A percentile compares a stretch with the other conserved stretches of the same genome.
phyloP scores from a whole-genome alignment of 2,797 vertebrate genomes.

The Leucoraja ocellata region DNA sequence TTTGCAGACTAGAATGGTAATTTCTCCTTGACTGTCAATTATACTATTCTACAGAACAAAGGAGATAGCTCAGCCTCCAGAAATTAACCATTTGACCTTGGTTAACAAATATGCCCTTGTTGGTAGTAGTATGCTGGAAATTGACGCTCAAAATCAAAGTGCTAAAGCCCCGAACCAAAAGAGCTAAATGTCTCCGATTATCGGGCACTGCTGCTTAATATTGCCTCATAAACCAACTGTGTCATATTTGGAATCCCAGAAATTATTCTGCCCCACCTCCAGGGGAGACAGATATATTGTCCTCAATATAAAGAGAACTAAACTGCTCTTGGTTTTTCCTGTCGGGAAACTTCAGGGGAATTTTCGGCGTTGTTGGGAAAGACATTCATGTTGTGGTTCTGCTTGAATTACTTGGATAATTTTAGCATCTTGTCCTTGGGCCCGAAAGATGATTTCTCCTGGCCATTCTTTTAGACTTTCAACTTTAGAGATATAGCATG shows the following conservation, averaged over 20 bases:
- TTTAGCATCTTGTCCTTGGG: background rate
- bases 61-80: background rate
- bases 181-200: background rate
- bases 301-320: too few relatives aligned
- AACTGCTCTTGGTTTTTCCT: too few relatives aligned
- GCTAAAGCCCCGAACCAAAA: background rate
- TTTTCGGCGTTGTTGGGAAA: too few relatives aligned
- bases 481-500: too few relatives aligned
- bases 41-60: background rate
- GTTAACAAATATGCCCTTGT: background rate
- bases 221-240: too few relatives aligned
- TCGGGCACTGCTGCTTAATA: too few relatives aligned
- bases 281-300: too few relatives aligned
- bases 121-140: background rate
- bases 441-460: background rate
- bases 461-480: background rate
- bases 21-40: conserved; percentile 18
- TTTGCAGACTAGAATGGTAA: background rate
- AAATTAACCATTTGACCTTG: conserved; percentile 26
- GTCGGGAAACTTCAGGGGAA: too few relatives aligned
- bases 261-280: too few relatives aligned
- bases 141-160: background rate
- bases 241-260: too few relatives aligned
- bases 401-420: too few relatives aligned
- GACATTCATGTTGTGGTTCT: too few relatives aligned